Evolutionary conservation across 2,113 vertebrate genomes (phyloP).

Genomic region (Bubo scandiacus): DNA sequence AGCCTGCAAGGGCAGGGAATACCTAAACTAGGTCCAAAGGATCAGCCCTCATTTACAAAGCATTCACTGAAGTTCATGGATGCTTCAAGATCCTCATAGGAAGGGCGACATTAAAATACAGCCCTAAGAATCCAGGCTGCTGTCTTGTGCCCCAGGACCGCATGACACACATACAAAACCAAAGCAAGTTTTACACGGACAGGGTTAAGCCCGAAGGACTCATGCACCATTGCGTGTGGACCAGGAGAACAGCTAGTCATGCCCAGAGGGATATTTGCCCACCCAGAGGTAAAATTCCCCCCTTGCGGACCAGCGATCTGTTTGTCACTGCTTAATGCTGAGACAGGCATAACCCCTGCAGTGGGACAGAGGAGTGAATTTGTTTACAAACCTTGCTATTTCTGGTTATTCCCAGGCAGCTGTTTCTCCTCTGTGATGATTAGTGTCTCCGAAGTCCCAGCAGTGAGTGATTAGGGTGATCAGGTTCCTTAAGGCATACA

Average conservation of each 20-base stretch:
- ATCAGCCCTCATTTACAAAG: neutral
- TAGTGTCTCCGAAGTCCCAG: neutral
- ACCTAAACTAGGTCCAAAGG: neutral
- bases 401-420: neutral
- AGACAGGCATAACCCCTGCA: neutral
- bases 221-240: fast-evolving
- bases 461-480: neutral
- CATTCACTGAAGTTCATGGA: neutral
- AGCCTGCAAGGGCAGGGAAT: neutral
- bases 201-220: neutral
- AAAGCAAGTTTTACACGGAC: neutral
- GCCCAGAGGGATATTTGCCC: neutral
- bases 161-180: neutral
- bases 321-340: neutral
- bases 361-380: too few relatives aligned
- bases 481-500: neutral
- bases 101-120: neutral
- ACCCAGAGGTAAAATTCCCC: neutral
- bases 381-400: neutral
- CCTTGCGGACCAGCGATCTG: neutral
- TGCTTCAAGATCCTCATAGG: neutral
- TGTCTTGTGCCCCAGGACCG: neutral
- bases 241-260: neutral
- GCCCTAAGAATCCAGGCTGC: too few relatives aligned
- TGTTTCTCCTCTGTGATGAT: neutral